A percentile compares a stretch with the other conserved stretches of the same genome.
phyloP scores from a whole-genome alignment of 2,113 vertebrate genomes.

The Pampusana beccarii region DNA sequence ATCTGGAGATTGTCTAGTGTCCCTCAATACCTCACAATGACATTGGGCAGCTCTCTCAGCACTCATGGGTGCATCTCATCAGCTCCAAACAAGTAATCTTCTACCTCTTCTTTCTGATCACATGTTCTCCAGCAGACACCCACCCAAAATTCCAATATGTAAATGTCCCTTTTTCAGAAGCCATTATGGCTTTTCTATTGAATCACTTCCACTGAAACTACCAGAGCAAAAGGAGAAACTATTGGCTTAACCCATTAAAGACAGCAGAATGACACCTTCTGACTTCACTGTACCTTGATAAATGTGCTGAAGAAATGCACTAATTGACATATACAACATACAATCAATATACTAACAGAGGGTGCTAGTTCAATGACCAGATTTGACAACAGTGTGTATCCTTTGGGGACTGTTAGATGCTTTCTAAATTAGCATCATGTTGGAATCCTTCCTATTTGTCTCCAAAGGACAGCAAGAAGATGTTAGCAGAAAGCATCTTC shows the following conservation, averaged over 20 bases:
- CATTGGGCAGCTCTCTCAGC: background rate
- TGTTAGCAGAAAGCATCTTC: background rate
- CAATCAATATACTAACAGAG: background rate
- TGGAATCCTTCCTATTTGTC: background rate
- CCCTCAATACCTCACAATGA: background rate
- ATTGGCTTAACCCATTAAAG: background rate
- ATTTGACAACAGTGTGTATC: background rate
- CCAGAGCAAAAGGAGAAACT: background rate
- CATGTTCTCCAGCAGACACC: background rate
- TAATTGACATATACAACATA: background rate
- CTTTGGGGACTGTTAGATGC: background rate
- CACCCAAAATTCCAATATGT: background rate
- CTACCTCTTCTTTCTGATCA: background rate
- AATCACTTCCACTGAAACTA: background rate
- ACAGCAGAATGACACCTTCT: background rate
- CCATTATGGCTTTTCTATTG: background rate
- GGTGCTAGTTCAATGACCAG: background rate
- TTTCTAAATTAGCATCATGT: background rate
- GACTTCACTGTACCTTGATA: background rate
- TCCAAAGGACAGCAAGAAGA: background rate
- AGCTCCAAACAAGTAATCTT: background rate
- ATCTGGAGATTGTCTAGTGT: background rate
- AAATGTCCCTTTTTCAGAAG: background rate
- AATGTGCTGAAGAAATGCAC: background rate
- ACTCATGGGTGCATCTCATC: background rate